Conservation (phyloP, 2,113 vertebrate genomes). For the Corythornis cristatus region DNA sequence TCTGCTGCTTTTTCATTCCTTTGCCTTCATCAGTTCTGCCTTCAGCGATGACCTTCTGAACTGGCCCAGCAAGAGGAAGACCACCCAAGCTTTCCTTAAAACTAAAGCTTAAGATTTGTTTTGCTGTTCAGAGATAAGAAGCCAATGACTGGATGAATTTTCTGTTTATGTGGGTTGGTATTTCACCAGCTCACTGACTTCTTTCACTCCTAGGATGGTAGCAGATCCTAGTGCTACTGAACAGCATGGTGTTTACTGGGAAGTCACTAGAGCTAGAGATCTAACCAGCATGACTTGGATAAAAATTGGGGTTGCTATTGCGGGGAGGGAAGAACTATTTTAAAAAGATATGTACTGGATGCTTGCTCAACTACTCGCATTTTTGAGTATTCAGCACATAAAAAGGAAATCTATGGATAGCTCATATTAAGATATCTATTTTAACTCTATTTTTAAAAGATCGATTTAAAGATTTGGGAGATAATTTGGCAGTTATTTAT, state of each 20-base stretch:
- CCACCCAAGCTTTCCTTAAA: constrained; percentile 26
- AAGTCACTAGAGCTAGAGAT: constrained; percentile 32
- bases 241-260: constrained; percentile 33
- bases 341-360: constrained; percentile 54
- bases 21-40: constrained; percentile 51
- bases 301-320: neutral
- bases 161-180: neutral
- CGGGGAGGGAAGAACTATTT: constrained; percentile 59
- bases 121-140: neutral
- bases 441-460: constrained; percentile 68
- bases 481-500: constrained; percentile 66
- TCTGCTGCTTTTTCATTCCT: constrained; percentile 52
- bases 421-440: constrained; percentile 69
- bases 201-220: neutral
- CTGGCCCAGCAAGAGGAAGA: constrained; percentile 36
- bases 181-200: neutral
- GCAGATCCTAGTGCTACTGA: neutral
- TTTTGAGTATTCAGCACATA: constrained; percentile 65
- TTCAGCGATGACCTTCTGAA: constrained; percentile 35
- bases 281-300: constrained; percentile 43
- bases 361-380: constrained; percentile 36
- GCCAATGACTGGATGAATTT: constrained; percentile 41
- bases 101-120: constrained; percentile 20
- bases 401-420: constrained; percentile 53
- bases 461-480: constrained; percentile 56